phyloP scores from a whole-genome alignment of 2,113 vertebrate genomes.

The Scomber scombrus region DNA sequence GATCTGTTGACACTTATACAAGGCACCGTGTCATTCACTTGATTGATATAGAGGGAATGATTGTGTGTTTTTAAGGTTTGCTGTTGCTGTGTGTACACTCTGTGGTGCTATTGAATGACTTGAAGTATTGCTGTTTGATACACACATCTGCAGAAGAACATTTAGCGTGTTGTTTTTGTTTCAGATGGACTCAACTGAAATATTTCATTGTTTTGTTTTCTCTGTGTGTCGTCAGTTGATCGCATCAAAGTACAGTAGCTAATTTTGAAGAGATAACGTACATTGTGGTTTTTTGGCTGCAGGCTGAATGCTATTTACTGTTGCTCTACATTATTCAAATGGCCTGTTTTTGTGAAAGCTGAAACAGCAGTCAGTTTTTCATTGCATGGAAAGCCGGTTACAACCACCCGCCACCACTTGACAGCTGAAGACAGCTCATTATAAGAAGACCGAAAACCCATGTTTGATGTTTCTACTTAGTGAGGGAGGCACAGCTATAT shows the following conservation, averaged over 20 bases:
- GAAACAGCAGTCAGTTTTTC: conserved; percentile 75
- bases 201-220: conserved; percentile 49
- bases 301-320: conserved; percentile 78
- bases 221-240: conserved; percentile 45
- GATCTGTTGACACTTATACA: conserved; percentile 74
- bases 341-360: conserved; percentile 72
- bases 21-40: conserved; percentile 63
- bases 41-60: conserved; percentile 68
- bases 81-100: conserved; percentile 28
- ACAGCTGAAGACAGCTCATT: conserved; percentile 85
- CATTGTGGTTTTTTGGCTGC: conserved; percentile 67
- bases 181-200: conserved; percentile 36
- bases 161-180: conserved; percentile 52
- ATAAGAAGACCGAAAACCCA: conserved; percentile 82
- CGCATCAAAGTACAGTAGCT: conserved; percentile 67
- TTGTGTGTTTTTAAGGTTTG: conserved; percentile 61
- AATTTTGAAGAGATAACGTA: conserved; percentile 64
- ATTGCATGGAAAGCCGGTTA: conserved; percentile 78
- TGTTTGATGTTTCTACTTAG: conserved; percentile 85
- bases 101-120: conserved; percentile 59
- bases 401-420: conserved; percentile 82
- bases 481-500: conserved; percentile 81
- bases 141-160: conserved; percentile 31
- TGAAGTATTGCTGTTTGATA: conserved; percentile 52
- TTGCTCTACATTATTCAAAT: conserved; percentile 80